Conservation (phyloP, 2,888 invertebrate species). For the Lepas anatifera region DNA sequence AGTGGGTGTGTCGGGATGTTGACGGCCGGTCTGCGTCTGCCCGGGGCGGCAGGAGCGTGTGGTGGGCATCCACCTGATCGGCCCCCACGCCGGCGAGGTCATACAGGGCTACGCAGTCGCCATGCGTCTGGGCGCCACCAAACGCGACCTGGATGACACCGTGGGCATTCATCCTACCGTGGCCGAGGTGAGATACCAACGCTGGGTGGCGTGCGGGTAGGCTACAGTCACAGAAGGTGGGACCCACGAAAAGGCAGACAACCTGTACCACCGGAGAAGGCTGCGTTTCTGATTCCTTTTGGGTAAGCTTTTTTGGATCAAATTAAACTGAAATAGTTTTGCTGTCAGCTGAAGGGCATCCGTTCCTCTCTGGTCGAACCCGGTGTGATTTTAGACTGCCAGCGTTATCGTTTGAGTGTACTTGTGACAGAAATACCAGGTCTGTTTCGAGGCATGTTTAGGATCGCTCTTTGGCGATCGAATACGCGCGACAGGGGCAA, state of each 20-base stretch:
- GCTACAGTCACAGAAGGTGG: background rate
- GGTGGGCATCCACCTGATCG: conserved; percentile 44
- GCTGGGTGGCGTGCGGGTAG: background rate
- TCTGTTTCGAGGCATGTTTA: background rate
- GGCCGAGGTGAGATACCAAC: conserved; percentile 44
- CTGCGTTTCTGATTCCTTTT: background rate
- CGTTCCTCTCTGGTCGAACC: background rate
- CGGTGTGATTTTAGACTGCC: background rate
- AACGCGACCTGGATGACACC: conserved; percentile 41
- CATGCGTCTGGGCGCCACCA: conserved; percentile 41
- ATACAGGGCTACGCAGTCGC: conserved; percentile 49
- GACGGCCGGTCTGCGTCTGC: background rate
- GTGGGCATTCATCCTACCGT: conserved; percentile 50
- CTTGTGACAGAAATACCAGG: background rate
- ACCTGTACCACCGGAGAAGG: background rate
- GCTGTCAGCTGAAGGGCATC: no score
- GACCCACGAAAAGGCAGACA: no score
- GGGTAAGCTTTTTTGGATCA: background rate
- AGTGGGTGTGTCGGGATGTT: no score
- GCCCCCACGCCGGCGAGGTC: conserved; percentile 49
- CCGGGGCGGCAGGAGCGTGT: conserved; percentile 33
- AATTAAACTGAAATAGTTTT: no score
- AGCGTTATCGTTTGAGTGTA: background rate
- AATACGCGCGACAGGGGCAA: background rate
- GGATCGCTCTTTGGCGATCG: background rate